These are phyloP conservation scores for Panorpa germanica DNA, from an alignment of 2,888 invertebrate species.

Conservation along the genomic window DNA sequence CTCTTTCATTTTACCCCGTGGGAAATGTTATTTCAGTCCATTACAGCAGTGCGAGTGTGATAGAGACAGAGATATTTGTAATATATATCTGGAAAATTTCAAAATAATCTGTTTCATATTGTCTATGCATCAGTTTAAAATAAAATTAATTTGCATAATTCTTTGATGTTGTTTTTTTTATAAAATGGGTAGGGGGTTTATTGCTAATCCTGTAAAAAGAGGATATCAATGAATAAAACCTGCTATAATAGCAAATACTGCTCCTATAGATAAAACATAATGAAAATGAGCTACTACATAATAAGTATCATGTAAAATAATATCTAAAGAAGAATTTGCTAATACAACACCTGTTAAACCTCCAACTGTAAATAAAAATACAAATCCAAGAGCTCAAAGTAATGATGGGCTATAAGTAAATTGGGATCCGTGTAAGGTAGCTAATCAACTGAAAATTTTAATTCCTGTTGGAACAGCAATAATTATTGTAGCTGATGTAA, in stretches of 20 bases:
- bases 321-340: conserved; percentile 60
- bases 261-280: conserved; percentile 63
- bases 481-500: conserved; percentile 70
- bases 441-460: conserved; percentile 66
- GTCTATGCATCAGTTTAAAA: too few relatives aligned
- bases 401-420: conserved; percentile 35
- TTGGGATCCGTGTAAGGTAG: conserved; percentile 44
- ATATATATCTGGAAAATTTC: too few relatives aligned
- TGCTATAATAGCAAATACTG: conserved; percentile 59
- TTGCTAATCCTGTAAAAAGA: conserved; percentile 37
- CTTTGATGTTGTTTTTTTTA: too few relatives aligned
- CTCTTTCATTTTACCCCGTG: too few relatives aligned
- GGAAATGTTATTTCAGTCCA: too few relatives aligned
- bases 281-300: conserved; percentile 73
- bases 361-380: conserved; percentile 59
- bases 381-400: conserved; percentile 53
- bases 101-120: too few relatives aligned
- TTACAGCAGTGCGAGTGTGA: too few relatives aligned
- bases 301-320: conserved; percentile 63
- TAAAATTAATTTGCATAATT: too few relatives aligned
- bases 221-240: conserved; percentile 56
- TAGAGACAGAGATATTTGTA: too few relatives aligned
- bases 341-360: conserved; percentile 48
- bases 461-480: conserved; percentile 74
- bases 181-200: too few relatives aligned